Base-by-base conservation (phyloP, 1,140 invertebrate genomes). In the Neocloeon triangulifer region DNA sequence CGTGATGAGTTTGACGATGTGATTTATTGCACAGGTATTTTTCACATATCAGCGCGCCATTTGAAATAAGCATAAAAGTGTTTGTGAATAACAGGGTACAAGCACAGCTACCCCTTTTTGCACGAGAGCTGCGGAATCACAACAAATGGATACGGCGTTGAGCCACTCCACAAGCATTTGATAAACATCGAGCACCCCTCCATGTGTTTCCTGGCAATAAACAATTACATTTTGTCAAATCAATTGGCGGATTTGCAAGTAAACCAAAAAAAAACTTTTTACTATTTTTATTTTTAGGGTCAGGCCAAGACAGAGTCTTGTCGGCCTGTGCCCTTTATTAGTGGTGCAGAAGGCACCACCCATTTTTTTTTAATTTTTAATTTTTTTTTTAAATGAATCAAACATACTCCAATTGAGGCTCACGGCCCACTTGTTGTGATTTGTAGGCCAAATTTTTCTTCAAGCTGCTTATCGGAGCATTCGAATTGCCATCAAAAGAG, bases 161-260 rank as follows among this genome's bases (percentile, higher is more conserved):
- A 59, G 16, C 71, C 74, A 0, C 55, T 86, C 3, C 78, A 77
- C 47, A 69, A 72, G 40, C 73, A 82, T 37, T 47, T 79, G 2
- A 60, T 84, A 5, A 72, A 80, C 45, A 63, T 71, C 1, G 49
- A 68, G 30, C 63, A 67, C 43, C 73, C 74, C 0, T 64, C 59
- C 5, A 66, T 85, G 63, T 62, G 56, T 30, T 67, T 85, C 33
- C 56, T 84, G 21, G 78, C 77, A 10, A 51, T 81, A 10, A 61
- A 66, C 0, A 59, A 58, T 33, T 44, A 46, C 21, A 59, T 73
- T 2, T 50, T 68, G 28, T 66, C 73, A 0, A 76, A 77, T 46
- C 65, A 66, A 13, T 51, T 71, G 41, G 77, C 75, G 51, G 59
- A 80, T 39, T 51, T 66, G 27, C 74, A 78, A 56, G 64, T 74